These are phyloP conservation scores for Chelonia mydas DNA, from an alignment of 2,797 vertebrate species.

Conservation along the genomic window DNA sequence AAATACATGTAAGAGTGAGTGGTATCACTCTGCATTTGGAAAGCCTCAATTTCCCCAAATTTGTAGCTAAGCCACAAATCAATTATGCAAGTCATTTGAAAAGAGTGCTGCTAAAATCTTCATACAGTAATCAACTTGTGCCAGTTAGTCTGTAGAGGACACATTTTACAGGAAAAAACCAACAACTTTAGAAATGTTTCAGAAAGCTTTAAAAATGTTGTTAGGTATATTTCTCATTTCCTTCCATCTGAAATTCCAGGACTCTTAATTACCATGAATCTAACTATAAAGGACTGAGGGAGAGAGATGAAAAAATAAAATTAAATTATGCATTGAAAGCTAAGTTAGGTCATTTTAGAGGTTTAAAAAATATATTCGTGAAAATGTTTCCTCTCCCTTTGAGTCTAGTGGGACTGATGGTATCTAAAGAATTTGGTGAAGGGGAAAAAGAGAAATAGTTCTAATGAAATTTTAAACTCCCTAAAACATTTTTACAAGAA, in stretches of 20 bases:
- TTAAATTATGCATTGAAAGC: not conserved
- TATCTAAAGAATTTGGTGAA: not conserved
- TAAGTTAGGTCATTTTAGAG: not conserved
- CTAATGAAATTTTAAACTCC: not conserved
- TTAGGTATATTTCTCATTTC: not conserved
- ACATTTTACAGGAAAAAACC: not conserved
- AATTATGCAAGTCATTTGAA: not conserved
- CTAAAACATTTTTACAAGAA: not conserved
- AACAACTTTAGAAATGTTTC: not conserved
- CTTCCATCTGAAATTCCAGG: not conserved
- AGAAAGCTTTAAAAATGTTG: not conserved
- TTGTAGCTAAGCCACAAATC: not conserved
- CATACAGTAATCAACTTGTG: not conserved
- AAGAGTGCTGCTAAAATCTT: not conserved
- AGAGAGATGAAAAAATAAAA: not conserved
- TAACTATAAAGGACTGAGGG: not conserved
- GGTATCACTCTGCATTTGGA: not conserved
- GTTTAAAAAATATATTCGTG: not conserved
- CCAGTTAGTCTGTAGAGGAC: not conserved
- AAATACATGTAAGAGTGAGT: not conserved
- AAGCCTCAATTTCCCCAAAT: not conserved
- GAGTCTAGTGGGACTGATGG: not conserved
- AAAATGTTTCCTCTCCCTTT: not conserved
- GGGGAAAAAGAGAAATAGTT: not conserved
- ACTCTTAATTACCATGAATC: not conserved